Evolutionary conservation across 2,888 invertebrate genomes (phyloP), one percentile per base, ranked within the genome.

Genomic region (Helobdella robusta): DNA sequence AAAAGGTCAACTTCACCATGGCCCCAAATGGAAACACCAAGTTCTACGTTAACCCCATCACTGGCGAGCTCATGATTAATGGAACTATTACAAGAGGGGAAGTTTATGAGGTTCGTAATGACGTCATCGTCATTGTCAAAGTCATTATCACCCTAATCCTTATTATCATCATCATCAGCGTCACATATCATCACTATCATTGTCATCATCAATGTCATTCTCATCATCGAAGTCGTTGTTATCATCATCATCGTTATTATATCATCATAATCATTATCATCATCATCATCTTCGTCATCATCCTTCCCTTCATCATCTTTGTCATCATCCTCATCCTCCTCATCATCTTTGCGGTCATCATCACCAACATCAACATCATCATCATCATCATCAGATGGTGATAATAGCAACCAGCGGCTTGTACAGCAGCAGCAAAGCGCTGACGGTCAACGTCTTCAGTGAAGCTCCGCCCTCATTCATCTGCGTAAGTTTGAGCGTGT

Each of bases 101-200:
- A n/a, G n/a, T n/a, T n/a, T n/a, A n/a, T n/a, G n/a, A n/a, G n/a
- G n/a, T n/a, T n/a, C n/a, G n/a, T n/a, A n/a, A n/a, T n/a, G n/a
- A n/a, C 63, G 30, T 63, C 63, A 28, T 63, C 63, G n/a, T 63
- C 63, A 58, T 63, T 52, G 32, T 63, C 63, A 30, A 52, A 48
- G 30, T 63, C 54, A 58, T 63, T 56, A 56, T 44, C 58, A 58
- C 58, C 58, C 56, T 48, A 34, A 40, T 65, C 59, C 28, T 36
- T 20, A 58, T 36, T 25, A 25, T 30, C 28, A 58, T 58, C n/a
- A 20, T 36, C 18, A 20, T 30, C 54, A 36, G 34, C 58, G 18
- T 59, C 59, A 34, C n/a, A n/a, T n/a, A n/a, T 59, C 34, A 34
- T 59, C 59, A 34, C 36, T 28, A 18, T 46, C 48, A 60, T 60